Base-by-base conservation (phyloP, 2,113 vertebrate species). In the Takifugu flavidus region DNA sequence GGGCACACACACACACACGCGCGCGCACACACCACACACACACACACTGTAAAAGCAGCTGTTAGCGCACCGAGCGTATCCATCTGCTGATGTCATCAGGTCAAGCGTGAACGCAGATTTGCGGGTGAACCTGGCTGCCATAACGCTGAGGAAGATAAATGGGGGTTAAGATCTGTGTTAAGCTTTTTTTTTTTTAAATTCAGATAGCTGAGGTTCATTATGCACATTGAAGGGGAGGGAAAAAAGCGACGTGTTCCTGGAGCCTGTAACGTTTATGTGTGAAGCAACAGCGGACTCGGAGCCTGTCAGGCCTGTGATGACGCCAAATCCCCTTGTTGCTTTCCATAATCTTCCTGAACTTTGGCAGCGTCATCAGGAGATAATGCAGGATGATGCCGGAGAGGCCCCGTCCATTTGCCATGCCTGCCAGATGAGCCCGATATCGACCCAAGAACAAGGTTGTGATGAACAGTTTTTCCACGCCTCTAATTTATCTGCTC, bases 81-180 rank as follows among this genome's bases (percentile, higher is more conserved):
- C 83, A 88, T 89, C 83, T 89, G 87, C 74, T 76, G 52, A 68
- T 50, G 45, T 82, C 78, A 77, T 87, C 81, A 77, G 51, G 70
- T 76, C 25, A 51, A 62, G 72, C 57, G 51, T 77, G 75, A 78
- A 87, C 73, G 77, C 78, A 79, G 71, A 82, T 71, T 82, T 74
- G 75, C 59, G 76, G 80, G 61, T 65, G 29, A 72, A 63, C 64
- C 66, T 77, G 71, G 71, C 79, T 56, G 74, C 54, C 60, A 57
- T 74, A 72, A 75, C 70, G 65, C 78, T 67, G 62, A 57, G 44
- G 70, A 75, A 75, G 70, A 86, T 82, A 88, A 88, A 86, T 62
- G 12, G 34, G 58, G 59, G 56, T 79, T 79, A 74, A 82, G 76
- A 81, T 75, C 53, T 47, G 66, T 58, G 79, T 85, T 76, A 78